Percentiles rank a stretch among this genome's conserved stretches.
Conservation (phyloP, 1,140 invertebrate species). For the Leptonema lineaticorne region DNA sequence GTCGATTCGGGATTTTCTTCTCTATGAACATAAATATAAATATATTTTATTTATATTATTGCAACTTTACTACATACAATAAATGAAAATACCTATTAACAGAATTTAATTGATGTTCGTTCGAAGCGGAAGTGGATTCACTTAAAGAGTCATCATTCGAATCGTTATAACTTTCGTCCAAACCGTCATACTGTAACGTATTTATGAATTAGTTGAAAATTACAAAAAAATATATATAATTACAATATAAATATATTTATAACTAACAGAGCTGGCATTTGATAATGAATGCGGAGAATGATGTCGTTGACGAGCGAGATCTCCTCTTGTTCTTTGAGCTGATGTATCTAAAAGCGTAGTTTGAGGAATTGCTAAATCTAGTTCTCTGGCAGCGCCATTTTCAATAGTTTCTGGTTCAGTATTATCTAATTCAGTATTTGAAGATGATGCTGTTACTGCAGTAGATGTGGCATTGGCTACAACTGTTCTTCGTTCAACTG, state of each 20-base stretch:
- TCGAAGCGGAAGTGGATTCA: conserved; percentile 56
- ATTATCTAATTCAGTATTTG: conserved; percentile 6
- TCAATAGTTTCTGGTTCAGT: conserved; percentile 3
- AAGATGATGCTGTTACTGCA: background rate
- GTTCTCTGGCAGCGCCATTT: conserved; percentile 58
- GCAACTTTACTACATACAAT: background rate
- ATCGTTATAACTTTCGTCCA: conserved; percentile 70
- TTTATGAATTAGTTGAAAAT: too few relatives aligned
- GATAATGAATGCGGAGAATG: conserved; percentile 58
- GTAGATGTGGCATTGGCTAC: conserved; percentile 27
- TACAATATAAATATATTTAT: background rate
- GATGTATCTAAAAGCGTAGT: conserved; percentile 82
- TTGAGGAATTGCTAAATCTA: conserved; percentile 81
- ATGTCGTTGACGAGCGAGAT: conserved; percentile 66
- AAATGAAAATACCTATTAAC: conserved; percentile 34
- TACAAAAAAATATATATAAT: conserved; percentile 26
- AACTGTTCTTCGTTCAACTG: conserved; percentile 67
- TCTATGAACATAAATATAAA: conserved; percentile 24
- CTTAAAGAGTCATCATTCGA: conserved; percentile 66
- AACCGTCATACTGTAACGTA: conserved; percentile 62
- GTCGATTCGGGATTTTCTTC: conserved; percentile 41
- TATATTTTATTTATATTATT: background rate
- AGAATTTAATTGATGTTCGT: conserved; percentile 45
- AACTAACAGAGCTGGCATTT: conserved; percentile 66
- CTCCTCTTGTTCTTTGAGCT: conserved; percentile 84